Percentiles rank a stretch among this genome's conserved stretches.
Conservation (phyloP, 2,888 invertebrate species). For the Protophormia terraenovae region DNA sequence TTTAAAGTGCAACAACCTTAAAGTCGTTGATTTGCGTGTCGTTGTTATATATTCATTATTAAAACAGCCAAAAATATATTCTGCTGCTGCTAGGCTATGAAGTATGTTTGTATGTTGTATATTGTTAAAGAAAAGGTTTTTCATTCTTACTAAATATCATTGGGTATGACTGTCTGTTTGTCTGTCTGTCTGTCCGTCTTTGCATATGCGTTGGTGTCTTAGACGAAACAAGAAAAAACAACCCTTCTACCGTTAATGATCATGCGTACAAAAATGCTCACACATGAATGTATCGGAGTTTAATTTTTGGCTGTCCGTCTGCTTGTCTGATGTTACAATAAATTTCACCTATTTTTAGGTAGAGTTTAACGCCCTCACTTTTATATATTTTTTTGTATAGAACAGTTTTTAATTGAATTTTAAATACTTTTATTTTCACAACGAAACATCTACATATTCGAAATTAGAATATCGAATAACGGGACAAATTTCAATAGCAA, state of each 20-base stretch:
- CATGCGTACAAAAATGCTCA: background rate
- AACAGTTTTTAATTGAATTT: slow-evolving; percentile 5
- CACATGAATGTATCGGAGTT: background rate
- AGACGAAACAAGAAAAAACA: slow-evolving; percentile 23
- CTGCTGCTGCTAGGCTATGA: too few species aligned
- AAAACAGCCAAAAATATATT: background rate
- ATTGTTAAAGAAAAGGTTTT: background rate
- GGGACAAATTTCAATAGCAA: background rate
- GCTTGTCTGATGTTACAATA: background rate
- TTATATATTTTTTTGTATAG: background rate
- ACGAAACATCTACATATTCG: background rate
- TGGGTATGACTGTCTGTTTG: background rate
- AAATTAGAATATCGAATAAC: background rate
- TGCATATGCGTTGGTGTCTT: slow-evolving; percentile 53
- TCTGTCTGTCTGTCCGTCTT: background rate
- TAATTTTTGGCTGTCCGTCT: background rate
- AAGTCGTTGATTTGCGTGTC: slow-evolving; percentile 62
- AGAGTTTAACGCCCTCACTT: slow-evolving; percentile 55
- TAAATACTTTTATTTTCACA: background rate
- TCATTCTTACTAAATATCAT: background rate
- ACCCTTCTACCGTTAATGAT: slow-evolving; percentile 48
- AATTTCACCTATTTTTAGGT: slow-evolving; percentile 56
- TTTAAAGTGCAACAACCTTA: slow-evolving; percentile 66
- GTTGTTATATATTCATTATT: slow-evolving; percentile 17
- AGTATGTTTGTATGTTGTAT: too few species aligned